phyloP scores from a whole-genome alignment of 2,797 vertebrate genomes.

The Paguma larvata region DNA sequence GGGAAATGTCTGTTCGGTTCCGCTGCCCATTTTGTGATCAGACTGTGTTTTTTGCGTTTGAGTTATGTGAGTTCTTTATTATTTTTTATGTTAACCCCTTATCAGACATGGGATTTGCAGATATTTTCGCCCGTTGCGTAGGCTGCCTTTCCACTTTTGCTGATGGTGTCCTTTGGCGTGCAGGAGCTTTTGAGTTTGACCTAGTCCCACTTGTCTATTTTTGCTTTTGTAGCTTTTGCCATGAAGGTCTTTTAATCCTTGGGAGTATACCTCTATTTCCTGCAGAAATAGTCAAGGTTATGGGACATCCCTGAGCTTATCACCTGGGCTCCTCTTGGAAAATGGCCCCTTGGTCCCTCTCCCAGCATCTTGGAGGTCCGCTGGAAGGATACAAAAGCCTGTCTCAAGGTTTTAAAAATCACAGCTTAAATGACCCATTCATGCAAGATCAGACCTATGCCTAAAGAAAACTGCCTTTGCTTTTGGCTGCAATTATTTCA shows the following conservation, averaged over 20 bases:
- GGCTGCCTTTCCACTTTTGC: neutral
- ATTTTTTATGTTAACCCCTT: neutral
- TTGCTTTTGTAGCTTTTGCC: neutral
- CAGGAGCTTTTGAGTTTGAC: neutral
- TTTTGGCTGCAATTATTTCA: slow-evolving; percentile 76
- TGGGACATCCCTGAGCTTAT: neutral
- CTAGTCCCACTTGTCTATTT: neutral
- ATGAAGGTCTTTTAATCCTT: neutral
- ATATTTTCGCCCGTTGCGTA: neutral
- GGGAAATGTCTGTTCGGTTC: neutral
- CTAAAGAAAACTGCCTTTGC: slow-evolving; percentile 69
- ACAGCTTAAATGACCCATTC: slow-evolving; percentile 57
- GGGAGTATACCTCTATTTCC: neutral
- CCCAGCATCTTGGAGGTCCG: slow-evolving; percentile 20
- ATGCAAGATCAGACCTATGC: slow-evolving; percentile 54
- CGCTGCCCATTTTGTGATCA: neutral
- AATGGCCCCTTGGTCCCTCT: neutral
- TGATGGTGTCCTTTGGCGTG: neutral
- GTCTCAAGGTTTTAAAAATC: slow-evolving; percentile 74
- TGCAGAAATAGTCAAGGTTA: neutral
- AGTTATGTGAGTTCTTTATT: neutral
- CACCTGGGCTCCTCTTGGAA: slow-evolving; percentile 1
- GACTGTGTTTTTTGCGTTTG: neutral
- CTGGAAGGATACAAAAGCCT: slow-evolving; percentile 44
- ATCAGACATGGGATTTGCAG: neutral